These are phyloP conservation scores for Caerostris extrusa DNA, from an alignment of 1,140 invertebrate genomes.

Conservation along the genomic window DNA sequence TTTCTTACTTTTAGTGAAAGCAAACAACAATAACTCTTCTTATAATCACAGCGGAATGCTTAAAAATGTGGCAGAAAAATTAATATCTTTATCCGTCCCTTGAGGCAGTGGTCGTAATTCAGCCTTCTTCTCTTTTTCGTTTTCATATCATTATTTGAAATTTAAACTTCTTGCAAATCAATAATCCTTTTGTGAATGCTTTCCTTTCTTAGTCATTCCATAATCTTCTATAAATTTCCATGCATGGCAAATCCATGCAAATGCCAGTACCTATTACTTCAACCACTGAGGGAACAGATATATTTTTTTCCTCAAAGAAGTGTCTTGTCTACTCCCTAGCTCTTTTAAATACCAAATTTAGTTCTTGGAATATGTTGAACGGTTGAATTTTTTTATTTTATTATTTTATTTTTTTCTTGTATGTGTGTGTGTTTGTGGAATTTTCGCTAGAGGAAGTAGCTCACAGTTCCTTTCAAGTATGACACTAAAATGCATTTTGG, in stretches of 20 bases:
- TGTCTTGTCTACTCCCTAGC: constrained; percentile 20
- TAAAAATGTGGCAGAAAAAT: too few relatives aligned
- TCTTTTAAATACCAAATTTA: constrained; percentile 52
- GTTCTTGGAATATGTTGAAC: neutral
- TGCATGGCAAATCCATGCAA: constrained; percentile 56
- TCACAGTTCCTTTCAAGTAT: too few relatives aligned
- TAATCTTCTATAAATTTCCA: constrained; percentile 44
- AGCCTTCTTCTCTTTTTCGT: neutral
- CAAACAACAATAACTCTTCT: too few relatives aligned
- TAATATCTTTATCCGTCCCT: too few relatives aligned
- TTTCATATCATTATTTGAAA: neutral
- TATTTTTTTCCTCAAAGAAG: neutral
- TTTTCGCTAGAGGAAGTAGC: too few relatives aligned
- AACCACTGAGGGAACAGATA: neutral
- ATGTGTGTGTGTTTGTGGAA: neutral
- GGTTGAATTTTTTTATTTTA: neutral
- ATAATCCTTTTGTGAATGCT: too few relatives aligned
- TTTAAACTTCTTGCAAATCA: neutral
- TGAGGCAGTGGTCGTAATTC: neutral
- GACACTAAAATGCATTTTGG: too few relatives aligned
- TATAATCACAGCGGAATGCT: too few relatives aligned
- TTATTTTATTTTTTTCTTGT: neutral
- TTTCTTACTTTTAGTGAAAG: too few relatives aligned
- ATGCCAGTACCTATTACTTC: neutral
- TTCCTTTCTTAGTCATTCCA: neutral